These are phyloP conservation scores for Balanococcus diminutus DNA, from an alignment of 2,888 invertebrate genomes.

Conservation along the genomic window DNA sequence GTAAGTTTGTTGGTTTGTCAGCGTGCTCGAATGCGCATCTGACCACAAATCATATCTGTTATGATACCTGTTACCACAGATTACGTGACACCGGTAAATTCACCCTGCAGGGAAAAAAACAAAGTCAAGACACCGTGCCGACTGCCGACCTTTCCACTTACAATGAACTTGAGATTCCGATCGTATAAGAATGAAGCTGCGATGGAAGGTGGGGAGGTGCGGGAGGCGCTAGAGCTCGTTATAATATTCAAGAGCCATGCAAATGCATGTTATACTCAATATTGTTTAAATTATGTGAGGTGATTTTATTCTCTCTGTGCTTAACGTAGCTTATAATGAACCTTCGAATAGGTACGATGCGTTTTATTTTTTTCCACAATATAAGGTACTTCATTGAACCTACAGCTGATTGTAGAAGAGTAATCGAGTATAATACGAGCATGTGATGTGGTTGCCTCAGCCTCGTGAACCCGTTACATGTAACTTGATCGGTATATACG, in stretches of 20 bases:
- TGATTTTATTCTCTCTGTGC: neutral
- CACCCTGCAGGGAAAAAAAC: slow-evolving; percentile 7
- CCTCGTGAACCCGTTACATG: neutral
- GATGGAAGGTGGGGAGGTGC: neutral
- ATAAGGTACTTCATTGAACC: neutral
- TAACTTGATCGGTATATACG: neutral
- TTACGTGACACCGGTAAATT: slow-evolving; percentile 32
- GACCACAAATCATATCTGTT: slow-evolving; percentile 24
- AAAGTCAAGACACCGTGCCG: neutral
- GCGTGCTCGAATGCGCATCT: neutral
- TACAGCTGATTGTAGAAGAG: neutral
- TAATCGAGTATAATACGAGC: neutral
- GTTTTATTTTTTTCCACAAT: neutral
- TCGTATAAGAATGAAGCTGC: neutral
- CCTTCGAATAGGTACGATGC: too few species aligned
- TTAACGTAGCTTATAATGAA: too few species aligned
- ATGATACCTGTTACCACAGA: slow-evolving; percentile 33
- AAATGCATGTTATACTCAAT: neutral
- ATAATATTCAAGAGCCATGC: slow-evolving; percentile 15
- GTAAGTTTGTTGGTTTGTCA: neutral
- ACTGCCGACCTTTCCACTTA: slow-evolving; percentile 30
- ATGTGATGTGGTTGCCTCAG: neutral
- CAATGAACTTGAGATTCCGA: slow-evolving; percentile 24
- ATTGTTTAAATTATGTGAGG: neutral
- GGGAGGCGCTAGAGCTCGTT: neutral